A percentile compares a stretch with the other conserved stretches of the same genome.
phyloP scores from a whole-genome alignment of 2,888 invertebrate genomes.

The Hyppa rectilinea region DNA sequence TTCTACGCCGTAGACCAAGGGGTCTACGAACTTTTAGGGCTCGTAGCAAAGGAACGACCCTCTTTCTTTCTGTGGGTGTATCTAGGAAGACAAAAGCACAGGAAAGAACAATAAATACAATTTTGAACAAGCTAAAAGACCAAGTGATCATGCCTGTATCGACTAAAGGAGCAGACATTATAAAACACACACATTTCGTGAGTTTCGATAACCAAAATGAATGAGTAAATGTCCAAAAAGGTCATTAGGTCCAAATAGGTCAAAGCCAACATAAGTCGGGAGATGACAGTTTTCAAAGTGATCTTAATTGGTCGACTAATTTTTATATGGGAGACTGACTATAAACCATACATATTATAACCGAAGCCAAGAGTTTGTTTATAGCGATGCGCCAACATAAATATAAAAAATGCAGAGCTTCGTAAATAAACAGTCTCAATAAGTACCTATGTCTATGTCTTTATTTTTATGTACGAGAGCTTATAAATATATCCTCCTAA shows the following conservation, averaged over 20 bases:
- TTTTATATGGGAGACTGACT: background rate
- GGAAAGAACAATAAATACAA: background rate
- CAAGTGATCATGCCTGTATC: background rate
- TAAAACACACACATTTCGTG: background rate
- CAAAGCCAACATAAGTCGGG: background rate
- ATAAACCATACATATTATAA: background rate
- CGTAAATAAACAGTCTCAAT: slow-evolving; percentile 5
- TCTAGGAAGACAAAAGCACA: background rate
- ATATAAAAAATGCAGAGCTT: slow-evolving; percentile 12
- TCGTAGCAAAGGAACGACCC: background rate
- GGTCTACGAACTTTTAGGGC: background rate
- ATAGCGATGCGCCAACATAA: slow-evolving; percentile 21
- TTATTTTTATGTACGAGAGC: slow-evolving; percentile 11
- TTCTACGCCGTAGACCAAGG: slow-evolving; percentile 19
- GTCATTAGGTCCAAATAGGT: background rate
- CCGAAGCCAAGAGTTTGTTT: background rate
- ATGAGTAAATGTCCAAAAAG: background rate
- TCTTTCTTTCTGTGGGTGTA: no score
- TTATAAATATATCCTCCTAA: slow-evolving; percentile 5
- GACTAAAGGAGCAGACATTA: background rate
- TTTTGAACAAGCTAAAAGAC: background rate
- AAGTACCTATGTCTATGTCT: slow-evolving; percentile 9
- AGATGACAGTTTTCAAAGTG: background rate
- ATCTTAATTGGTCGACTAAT: background rate
- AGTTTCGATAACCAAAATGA: background rate